Evolutionary conservation across 2,113 vertebrate species (phyloP).

Genomic region (Philantomba maxwellii): DNA sequence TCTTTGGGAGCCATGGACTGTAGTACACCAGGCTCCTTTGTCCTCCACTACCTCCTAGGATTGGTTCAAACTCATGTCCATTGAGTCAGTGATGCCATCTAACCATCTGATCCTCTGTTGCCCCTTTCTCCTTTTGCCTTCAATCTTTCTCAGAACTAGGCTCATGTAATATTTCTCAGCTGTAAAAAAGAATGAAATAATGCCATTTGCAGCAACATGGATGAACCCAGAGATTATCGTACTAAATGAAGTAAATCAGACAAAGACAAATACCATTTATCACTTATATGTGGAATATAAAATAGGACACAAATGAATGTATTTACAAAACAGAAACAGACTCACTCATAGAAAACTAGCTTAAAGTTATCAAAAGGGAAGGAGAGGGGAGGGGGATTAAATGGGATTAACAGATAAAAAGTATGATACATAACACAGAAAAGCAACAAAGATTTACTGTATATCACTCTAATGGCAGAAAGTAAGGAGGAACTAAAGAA

Average conservation of each 20-base stretch:
- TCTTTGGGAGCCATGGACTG: background rate
- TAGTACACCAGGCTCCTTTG: background rate
- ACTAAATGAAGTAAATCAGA: background rate
- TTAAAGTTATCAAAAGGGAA: background rate
- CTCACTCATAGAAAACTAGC: background rate
- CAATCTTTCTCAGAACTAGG: background rate
- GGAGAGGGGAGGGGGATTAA: background rate
- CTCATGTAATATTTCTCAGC: background rate
- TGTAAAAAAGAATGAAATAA: background rate
- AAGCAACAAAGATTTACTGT: background rate
- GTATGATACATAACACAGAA: background rate
- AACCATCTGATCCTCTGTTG: background rate
- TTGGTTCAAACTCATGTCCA: background rate
- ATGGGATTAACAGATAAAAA: background rate
- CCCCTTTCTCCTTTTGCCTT: background rate
- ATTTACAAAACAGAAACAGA: background rate
- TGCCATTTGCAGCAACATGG: background rate
- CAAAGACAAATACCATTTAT: background rate
- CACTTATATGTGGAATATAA: background rate
- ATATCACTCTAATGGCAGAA: background rate
- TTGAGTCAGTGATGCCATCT: background rate
- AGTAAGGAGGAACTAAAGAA: background rate
- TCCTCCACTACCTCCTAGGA: background rate
- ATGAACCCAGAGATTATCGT: background rate
- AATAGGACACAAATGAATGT: background rate